Conservation (phyloP, 2,113 vertebrate genomes). For the Lichenostomus cassidix region DNA sequence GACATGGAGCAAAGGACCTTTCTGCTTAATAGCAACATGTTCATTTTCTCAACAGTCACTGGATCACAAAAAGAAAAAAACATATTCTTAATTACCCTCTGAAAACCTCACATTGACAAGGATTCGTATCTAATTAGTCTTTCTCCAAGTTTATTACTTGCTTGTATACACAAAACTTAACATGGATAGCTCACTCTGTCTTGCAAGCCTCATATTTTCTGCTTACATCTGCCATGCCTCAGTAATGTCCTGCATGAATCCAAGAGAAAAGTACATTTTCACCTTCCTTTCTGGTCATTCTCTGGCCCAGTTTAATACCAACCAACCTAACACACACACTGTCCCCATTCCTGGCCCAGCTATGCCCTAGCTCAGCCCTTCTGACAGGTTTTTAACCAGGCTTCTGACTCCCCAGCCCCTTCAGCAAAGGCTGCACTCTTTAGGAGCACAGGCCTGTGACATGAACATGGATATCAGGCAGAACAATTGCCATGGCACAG, state of each 20-base stretch:
- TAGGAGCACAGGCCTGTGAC: background rate
- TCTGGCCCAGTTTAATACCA: background rate
- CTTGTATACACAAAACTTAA: background rate
- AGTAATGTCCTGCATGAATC: background rate
- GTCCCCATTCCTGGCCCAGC: background rate
- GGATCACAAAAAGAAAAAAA: background rate
- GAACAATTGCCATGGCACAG: background rate
- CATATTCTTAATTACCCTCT: background rate
- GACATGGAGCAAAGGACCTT: background rate
- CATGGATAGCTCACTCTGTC: background rate
- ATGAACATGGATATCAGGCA: accelerated
- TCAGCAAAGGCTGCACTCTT: background rate
- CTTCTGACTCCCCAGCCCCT: background rate
- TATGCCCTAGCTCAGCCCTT: background rate
- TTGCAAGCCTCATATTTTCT: background rate
- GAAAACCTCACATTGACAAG: background rate
- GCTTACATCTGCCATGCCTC: background rate
- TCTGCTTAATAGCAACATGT: background rate
- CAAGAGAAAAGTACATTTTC: background rate
- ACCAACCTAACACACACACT: background rate
- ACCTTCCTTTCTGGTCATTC: background rate
- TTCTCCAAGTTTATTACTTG: background rate
- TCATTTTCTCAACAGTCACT: background rate
- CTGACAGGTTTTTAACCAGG: accelerated
- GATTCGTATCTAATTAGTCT: background rate